These are phyloP conservation scores for Mionectes macconnelli DNA, from an alignment of 2,113 vertebrate genomes.

Conservation along the genomic window DNA sequence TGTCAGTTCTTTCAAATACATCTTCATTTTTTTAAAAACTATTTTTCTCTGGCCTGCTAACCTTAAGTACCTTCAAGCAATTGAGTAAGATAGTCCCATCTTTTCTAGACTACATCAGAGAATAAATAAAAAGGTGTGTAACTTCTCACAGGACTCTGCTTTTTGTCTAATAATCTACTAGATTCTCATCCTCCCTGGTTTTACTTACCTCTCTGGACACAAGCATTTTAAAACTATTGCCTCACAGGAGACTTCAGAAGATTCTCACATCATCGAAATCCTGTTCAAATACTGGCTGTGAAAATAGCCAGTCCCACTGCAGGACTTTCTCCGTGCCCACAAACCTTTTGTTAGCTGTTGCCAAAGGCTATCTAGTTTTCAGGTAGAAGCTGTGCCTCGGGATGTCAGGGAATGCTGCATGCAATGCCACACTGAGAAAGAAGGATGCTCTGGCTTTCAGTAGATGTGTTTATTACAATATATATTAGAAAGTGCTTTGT, in stretches of 20 bases:
- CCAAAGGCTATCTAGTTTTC: not conserved
- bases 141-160: not conserved
- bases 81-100: not conserved
- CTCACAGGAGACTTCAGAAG: not conserved
- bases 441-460: not conserved
- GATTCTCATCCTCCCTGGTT: not conserved
- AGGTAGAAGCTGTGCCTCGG: not conserved
- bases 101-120: not conserved
- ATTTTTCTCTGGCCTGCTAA: not conserved
- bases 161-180: not conserved
- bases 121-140: not conserved
- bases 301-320: not conserved
- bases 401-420: accelerated
- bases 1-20: not conserved
- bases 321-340: not conserved
- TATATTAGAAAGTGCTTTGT: not conserved
- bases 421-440: not conserved
- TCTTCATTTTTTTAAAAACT: not conserved
- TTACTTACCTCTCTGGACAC: not conserved
- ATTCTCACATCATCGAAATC: not conserved
- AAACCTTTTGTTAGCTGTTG: not conserved
- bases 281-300: not conserved
- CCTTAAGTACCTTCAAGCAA: not conserved
- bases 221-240: not conserved
- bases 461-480: not conserved